These are phyloP conservation scores for Poecilus cupreus DNA, from an alignment of 2,888 invertebrate species.

Conservation along the genomic window DNA sequence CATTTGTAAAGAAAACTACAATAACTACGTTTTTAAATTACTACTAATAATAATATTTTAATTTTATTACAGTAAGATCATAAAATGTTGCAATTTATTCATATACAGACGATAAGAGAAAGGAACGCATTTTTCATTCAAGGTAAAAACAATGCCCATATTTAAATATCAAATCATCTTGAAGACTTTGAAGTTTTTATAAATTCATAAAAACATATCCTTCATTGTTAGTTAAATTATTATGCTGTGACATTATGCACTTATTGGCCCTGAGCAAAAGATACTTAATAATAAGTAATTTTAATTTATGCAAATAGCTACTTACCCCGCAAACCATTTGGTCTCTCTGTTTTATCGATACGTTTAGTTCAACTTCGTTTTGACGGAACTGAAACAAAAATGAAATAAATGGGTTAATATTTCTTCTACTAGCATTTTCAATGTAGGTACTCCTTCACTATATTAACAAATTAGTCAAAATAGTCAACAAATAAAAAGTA, in stretches of 20 bases:
- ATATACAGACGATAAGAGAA: constrained; percentile 4
- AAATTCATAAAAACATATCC: background rate
- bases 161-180: constrained; percentile 25
- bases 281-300: background rate
- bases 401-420: background rate
- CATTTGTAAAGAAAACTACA: too few relatives aligned
- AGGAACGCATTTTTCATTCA: background rate
- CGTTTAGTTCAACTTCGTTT: constrained; percentile 58
- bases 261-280: background rate
- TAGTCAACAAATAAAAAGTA: too few relatives aligned
- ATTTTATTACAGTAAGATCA: background rate
- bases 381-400: constrained; percentile 45
- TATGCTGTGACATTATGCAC: constrained; percentile 6
- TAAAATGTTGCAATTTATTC: background rate
- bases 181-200: too few relatives aligned
- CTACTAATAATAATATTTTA: background rate
- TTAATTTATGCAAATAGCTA: background rate
- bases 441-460: too few relatives aligned
- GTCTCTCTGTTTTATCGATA: constrained; percentile 63
- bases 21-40: too few relatives aligned
- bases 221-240: background rate
- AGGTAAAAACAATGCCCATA: constrained; percentile 19
- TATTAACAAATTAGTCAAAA: too few relatives aligned
- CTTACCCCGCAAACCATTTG: constrained; percentile 56
- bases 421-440: too few relatives aligned